phyloP scores from a whole-genome alignment of 2,113 vertebrate genomes.

The Chiloscyllium plagiosum region DNA sequence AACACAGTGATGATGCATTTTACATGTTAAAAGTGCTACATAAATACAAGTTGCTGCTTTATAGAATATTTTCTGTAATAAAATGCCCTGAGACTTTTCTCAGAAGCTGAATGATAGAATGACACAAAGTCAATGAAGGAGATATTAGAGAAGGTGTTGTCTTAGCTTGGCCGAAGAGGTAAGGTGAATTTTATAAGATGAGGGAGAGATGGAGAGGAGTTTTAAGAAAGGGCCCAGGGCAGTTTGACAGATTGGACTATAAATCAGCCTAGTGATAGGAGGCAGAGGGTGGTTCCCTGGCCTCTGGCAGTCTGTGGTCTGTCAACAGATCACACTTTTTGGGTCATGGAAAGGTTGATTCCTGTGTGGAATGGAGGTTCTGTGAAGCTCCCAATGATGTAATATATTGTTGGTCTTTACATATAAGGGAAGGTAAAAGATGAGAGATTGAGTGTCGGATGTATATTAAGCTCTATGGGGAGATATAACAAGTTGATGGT shows the following conservation, averaged over 20 bases:
- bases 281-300: too few relatives aligned
- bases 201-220: not conserved
- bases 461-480: not conserved
- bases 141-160: not conserved
- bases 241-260: too few relatives aligned
- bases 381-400: not conserved
- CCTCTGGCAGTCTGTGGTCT: not conserved
- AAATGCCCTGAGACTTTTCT: not conserved
- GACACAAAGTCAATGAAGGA: not conserved
- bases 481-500: not conserved
- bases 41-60: not conserved
- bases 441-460: not conserved
- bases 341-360: not conserved
- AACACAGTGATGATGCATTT: not conserved
- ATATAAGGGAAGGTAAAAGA: not conserved
- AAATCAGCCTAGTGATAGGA: too few relatives aligned
- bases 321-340: not conserved
- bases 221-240: too few relatives aligned
- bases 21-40: not conserved
- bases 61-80: not conserved
- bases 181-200: not conserved
- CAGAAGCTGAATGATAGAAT: not conserved
- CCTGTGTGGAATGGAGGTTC: not conserved
- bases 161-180: not conserved
- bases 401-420: not conserved